phyloP scores from a whole-genome alignment of 2,888 invertebrate genomes.

The Pyrgus malvae region DNA sequence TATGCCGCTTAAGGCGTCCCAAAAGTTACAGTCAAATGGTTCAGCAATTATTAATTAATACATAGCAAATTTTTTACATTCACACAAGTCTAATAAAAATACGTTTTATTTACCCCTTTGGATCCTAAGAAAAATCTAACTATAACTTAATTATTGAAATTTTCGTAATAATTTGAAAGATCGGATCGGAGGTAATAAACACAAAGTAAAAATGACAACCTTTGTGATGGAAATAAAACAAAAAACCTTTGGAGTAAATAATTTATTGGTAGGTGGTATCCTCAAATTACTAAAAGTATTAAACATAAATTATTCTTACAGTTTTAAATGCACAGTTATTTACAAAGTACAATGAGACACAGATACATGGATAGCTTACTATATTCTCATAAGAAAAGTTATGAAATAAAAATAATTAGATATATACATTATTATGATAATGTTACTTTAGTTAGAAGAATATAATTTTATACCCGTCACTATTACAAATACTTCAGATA shows the following conservation, averaged over 20 bases:
- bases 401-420: conserved; percentile 1
- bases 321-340: conserved; percentile 18
- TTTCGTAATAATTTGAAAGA: no score
- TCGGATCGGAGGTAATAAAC: no score
- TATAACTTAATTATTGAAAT: no score
- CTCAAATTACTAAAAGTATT: conserved; percentile 8
- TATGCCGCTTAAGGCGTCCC: no score
- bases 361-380: conserved; percentile 1
- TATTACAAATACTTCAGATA: neutral
- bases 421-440: conserved; percentile 13
- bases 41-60: no score
- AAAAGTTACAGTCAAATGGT: no score
- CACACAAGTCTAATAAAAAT: no score
- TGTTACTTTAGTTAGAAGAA: neutral
- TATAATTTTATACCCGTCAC: conserved; percentile 11
- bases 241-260: conserved; percentile 4
- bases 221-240: neutral
- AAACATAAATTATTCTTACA: conserved; percentile 18
- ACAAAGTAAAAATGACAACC: no score
- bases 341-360: conserved; percentile 9
- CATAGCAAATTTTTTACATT: no score
- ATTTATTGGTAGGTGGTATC: conserved; percentile 19
- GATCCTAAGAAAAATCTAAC: no score
- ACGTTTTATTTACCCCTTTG: no score
- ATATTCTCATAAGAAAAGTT: neutral